These are phyloP conservation scores for Sebastes diploproa DNA, from an alignment of 2,797 vertebrate genomes.

Conservation along the genomic window DNA sequence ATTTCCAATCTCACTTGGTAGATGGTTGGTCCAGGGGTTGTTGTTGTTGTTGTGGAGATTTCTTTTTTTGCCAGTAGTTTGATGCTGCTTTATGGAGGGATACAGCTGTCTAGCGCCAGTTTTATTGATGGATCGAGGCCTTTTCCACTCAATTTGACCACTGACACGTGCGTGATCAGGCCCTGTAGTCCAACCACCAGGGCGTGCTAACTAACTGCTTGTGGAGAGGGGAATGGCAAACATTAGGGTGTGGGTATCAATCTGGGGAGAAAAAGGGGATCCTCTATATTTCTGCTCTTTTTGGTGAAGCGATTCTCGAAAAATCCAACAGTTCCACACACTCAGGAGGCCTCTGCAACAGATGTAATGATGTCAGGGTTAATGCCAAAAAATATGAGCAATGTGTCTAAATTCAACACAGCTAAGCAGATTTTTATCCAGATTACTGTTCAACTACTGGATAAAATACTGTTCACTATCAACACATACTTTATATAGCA, in stretches of 20 bases:
- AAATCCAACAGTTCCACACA: not conserved
- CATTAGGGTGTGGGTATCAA: not conserved
- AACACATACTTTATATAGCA: not conserved
- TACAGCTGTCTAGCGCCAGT: not conserved
- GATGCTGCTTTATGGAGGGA: not conserved
- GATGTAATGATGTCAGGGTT: not conserved
- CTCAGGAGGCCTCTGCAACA: constrained; percentile 11
- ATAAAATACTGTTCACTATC: not conserved
- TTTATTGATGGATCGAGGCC: not conserved
- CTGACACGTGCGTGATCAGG: not conserved
- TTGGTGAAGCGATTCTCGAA: not conserved
- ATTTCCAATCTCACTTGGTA: not conserved
- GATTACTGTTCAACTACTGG: not conserved
- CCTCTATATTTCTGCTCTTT: not conserved
- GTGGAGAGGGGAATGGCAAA: not conserved
- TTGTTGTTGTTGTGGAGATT: not conserved
- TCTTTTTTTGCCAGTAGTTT: not conserved
- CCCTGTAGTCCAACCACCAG: constrained; percentile 15
- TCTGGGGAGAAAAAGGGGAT: not conserved
- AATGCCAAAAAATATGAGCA: not conserved
- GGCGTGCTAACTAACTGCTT: constrained; percentile 8
- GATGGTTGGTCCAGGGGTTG: not conserved
- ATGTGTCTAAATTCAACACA: not conserved
- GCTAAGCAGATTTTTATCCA: no score
- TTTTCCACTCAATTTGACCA: not conserved